Conservation (phyloP, 2,888 invertebrate species). For the Acleris emargana region DNA sequence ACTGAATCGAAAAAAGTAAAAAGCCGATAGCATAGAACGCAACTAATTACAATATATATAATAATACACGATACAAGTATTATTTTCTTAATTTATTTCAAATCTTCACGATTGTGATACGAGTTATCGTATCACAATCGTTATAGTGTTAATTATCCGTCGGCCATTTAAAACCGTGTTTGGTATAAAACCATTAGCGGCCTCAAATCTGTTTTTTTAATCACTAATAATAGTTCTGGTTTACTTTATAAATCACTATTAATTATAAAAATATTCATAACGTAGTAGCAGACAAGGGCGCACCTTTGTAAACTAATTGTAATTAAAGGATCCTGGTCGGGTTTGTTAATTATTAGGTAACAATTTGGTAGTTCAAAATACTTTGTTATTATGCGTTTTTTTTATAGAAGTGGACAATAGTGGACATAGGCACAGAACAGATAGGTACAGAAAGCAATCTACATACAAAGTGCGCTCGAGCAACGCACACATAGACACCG, state of each 20-base stretch:
- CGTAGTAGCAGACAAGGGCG: not conserved
- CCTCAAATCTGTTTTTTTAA: not conserved
- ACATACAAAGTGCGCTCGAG: too few relatives aligned
- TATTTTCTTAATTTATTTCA: not conserved
- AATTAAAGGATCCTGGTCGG: slow-evolving; percentile 1
- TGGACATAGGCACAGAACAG: too few relatives aligned
- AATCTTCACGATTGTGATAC: too few relatives aligned
- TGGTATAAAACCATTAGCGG: not conserved
- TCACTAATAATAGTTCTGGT: not conserved
- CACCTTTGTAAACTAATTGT: slow-evolving; percentile 1
- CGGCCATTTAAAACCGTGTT: not conserved
- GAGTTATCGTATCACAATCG: not conserved
- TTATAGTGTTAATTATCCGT: not conserved
- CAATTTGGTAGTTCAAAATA: not conserved
- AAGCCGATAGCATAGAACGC: too few relatives aligned
- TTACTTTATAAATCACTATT: slow-evolving; percentile 8
- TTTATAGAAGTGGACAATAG: too few relatives aligned
- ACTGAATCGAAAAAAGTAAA: too few relatives aligned
- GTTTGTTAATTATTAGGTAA: not conserved
- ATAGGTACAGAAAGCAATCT: too few relatives aligned
- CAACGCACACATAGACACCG: too few relatives aligned
- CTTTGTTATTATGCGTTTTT: too few relatives aligned
- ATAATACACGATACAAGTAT: too few relatives aligned
- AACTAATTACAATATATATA: too few relatives aligned
- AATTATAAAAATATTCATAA: slow-evolving; percentile 8